Conservation (phyloP, 2,113 vertebrate genomes). For the Elephantulus edwardii region DNA sequence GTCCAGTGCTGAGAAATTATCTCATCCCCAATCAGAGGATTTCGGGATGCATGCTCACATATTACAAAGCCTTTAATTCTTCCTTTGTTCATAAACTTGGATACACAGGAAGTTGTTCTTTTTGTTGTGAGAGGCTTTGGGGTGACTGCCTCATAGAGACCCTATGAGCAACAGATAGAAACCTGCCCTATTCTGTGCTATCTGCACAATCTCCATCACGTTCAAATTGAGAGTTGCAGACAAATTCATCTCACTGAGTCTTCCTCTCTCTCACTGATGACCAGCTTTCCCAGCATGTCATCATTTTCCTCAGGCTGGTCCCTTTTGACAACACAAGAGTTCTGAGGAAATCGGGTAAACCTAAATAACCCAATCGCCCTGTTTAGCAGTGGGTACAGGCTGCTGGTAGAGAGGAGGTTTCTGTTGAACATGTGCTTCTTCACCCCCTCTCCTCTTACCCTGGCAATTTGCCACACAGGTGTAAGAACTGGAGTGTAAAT, state of each 20-base stretch:
- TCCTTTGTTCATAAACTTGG: background rate
- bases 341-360: background rate
- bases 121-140: too few relatives aligned
- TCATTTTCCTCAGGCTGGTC: too few relatives aligned
- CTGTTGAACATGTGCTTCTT: background rate
- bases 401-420: background rate
- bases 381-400: background rate
- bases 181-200: too few relatives aligned
- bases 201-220: too few relatives aligned
- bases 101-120: too few relatives aligned
- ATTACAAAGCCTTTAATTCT: background rate
- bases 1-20: background rate
- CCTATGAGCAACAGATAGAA: too few relatives aligned
- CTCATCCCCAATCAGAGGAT: background rate
- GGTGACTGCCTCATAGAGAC: too few relatives aligned
- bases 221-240: too few relatives aligned
- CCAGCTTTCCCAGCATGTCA: too few relatives aligned
- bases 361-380: fast-evolving
- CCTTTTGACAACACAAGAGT: too few relatives aligned
- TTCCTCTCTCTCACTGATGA: too few relatives aligned
- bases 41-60: background rate
- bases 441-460: background rate
- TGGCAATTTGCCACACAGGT: background rate
- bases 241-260: too few relatives aligned
- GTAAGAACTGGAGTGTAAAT: background rate